These are phyloP conservation scores for Drosophila sturtevanti DNA, from an alignment of 1,140 invertebrate genomes.

Conservation along the genomic window DNA sequence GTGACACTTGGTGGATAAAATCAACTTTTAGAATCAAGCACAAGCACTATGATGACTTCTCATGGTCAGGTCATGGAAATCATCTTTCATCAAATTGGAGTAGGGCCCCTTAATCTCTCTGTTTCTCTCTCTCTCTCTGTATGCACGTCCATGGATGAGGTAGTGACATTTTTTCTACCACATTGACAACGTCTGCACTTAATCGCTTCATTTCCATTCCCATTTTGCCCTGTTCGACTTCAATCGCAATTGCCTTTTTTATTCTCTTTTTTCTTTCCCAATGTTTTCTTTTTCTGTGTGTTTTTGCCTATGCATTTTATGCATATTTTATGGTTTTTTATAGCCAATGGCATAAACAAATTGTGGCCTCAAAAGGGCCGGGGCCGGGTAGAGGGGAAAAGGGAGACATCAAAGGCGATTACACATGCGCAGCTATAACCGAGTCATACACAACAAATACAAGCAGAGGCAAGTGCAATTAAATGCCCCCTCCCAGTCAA, in stretches of 20 bases:
- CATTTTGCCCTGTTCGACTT: slow-evolving; percentile 50
- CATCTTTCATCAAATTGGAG: background rate
- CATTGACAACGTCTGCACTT: slow-evolving; percentile 65
- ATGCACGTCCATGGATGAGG: background rate
- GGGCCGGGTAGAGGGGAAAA: background rate
- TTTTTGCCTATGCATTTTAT: slow-evolving; percentile 72
- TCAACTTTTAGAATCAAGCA: too few relatives aligned
- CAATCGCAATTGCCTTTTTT: slow-evolving; percentile 59
- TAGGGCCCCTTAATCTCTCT: background rate
- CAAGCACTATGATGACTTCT: too few relatives aligned
- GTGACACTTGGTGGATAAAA: too few relatives aligned
- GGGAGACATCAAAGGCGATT: slow-evolving; percentile 64
- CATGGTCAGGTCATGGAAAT: too few relatives aligned
- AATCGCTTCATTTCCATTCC: slow-evolving; percentile 66
- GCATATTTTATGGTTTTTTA: slow-evolving; percentile 79
- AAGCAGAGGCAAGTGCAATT: slow-evolving; percentile 69
- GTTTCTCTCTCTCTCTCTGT: background rate
- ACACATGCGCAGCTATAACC: slow-evolving; percentile 65
- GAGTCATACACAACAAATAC: too few relatives aligned
- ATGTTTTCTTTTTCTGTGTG: slow-evolving; percentile 4
- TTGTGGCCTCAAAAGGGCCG: slow-evolving; percentile 25
- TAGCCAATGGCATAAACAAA: slow-evolving; percentile 68
- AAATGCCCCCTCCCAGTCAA: slow-evolving; percentile 54
- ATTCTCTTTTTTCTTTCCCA: slow-evolving; percentile 4
- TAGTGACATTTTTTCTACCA: slow-evolving; percentile 44